Conservation (phyloP, 1,140 invertebrate genomes). For the Megalopta genalis region DNA sequence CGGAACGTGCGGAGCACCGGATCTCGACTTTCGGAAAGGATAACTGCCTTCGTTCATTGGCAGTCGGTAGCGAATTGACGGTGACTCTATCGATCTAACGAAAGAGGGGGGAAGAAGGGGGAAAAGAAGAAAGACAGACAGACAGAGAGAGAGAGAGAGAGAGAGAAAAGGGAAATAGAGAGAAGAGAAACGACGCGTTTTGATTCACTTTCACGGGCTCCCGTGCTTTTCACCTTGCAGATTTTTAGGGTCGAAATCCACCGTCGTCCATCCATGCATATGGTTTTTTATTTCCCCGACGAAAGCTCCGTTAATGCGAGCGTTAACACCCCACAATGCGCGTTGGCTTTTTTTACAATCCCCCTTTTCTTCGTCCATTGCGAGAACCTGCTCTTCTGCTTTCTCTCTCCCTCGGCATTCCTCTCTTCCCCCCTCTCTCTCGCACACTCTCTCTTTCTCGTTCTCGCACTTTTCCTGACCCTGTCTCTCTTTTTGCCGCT, state of each 20-base stretch:
- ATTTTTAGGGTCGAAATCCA: slow-evolving; percentile 37
- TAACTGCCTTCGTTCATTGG: slow-evolving; percentile 21
- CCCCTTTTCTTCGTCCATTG: slow-evolving; percentile 25
- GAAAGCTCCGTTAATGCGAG: slow-evolving; percentile 46
- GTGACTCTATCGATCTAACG: not conserved
- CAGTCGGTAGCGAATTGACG: slow-evolving; percentile 15
- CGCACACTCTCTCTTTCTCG: too few species aligned
- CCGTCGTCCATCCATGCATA: slow-evolving; percentile 41
- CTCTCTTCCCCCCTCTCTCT: not conserved
- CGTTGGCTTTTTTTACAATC: slow-evolving; percentile 26
- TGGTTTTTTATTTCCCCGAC: slow-evolving; percentile 43
- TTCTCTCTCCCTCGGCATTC: not conserved
- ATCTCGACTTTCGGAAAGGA: not conserved
- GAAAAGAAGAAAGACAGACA: not conserved
- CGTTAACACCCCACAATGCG: slow-evolving; percentile 43
- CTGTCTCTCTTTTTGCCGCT: slow-evolving; percentile 8
- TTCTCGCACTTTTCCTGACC: not conserved
- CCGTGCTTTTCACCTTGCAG: slow-evolving; percentile 47
- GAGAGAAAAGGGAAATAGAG: not conserved
- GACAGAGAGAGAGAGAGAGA: not conserved
- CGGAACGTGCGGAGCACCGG: slow-evolving; percentile 24
- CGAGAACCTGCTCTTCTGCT: not conserved
- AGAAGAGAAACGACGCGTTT: slow-evolving; percentile 31
- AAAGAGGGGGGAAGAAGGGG: not conserved
- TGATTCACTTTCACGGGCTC: slow-evolving; percentile 38